A percentile compares a stretch with the other conserved stretches of the same genome.
Evolutionary conservation across 2,888 invertebrate species (phyloP).

Genomic region (Epistrophe grossulariae): DNA sequence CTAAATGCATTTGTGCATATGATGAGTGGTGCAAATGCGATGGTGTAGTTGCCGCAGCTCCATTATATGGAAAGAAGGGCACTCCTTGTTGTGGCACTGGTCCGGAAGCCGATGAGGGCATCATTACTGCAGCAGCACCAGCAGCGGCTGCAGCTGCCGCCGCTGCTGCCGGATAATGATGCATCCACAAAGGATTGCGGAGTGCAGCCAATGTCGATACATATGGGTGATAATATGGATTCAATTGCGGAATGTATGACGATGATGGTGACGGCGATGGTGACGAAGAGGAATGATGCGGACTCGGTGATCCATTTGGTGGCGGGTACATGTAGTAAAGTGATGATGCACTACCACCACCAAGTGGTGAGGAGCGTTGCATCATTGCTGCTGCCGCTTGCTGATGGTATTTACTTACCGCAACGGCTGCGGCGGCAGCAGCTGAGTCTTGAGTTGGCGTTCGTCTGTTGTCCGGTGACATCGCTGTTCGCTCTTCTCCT

Average conservation of each 20-base stretch:
- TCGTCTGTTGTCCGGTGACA: slow-evolving; percentile 70
- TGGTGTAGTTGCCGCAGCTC: slow-evolving; percentile 79
- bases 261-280: slow-evolving; percentile 81
- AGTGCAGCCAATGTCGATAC: slow-evolving; percentile 84
- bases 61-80: slow-evolving; percentile 82
- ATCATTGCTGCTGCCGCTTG: slow-evolving; percentile 77
- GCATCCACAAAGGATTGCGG: slow-evolving; percentile 85
- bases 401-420: slow-evolving; percentile 66
- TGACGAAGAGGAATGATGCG: slow-evolving; percentile 79
- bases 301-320: slow-evolving; percentile 79
- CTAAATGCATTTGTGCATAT: slow-evolving; percentile 76
- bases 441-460: slow-evolving; percentile 79
- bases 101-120: slow-evolving; percentile 62
- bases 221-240: slow-evolving; percentile 82
- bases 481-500: slow-evolving; percentile 70
- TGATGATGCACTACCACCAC: slow-evolving; percentile 78
- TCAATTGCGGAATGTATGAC: slow-evolving; percentile 82
- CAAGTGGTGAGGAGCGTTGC: slow-evolving; percentile 80
- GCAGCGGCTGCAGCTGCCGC: slow-evolving; percentile 83
- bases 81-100: slow-evolving; percentile 83
- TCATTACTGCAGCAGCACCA: slow-evolving; percentile 75
- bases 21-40: slow-evolving; percentile 76
- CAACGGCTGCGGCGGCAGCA: slow-evolving; percentile 64
- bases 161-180: slow-evolving; percentile 83
- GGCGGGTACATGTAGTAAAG: slow-evolving; percentile 83